Conservation (phyloP, 2,797 vertebrate species). For the Poeciliopsis gracilis region DNA sequence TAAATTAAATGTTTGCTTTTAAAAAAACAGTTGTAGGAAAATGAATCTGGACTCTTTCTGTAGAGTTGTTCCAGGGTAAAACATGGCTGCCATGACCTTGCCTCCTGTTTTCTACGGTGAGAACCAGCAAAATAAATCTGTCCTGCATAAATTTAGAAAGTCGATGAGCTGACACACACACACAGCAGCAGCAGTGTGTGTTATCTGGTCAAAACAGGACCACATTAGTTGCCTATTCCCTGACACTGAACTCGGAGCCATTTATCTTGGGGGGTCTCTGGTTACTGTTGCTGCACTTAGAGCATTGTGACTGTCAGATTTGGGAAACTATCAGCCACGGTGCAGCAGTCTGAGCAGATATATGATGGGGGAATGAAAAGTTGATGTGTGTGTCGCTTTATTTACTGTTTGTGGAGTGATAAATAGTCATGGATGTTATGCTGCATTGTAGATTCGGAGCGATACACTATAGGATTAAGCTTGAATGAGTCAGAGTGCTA, state of each 20-base stretch:
- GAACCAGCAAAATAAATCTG: constrained; percentile 43
- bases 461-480: background rate
- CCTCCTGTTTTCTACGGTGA: constrained; percentile 23
- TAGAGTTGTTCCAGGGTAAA: constrained; percentile 9
- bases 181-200: constrained; percentile 23
- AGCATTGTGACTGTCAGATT: constrained; percentile 48
- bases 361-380: constrained; percentile 35
- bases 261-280: constrained; percentile 54
- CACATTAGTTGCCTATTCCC: constrained; percentile 36
- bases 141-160: constrained; percentile 35
- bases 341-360: constrained; percentile 36
- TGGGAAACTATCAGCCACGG: constrained; percentile 38
- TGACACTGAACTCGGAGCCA: constrained; percentile 44
- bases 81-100: constrained; percentile 26
- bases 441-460: background rate
- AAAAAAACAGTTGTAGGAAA: background rate
- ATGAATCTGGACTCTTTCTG: background rate
- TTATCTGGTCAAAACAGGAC: constrained; percentile 53
- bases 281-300: constrained; percentile 28
- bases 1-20: background rate
- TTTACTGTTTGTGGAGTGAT: constrained; percentile 25
- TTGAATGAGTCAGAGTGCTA: constrained; percentile 23
- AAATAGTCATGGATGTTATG: constrained; percentile 11
- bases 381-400: constrained; percentile 54
- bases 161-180: constrained; percentile 1